Base-by-base conservation (phyloP, 1,140 invertebrate species). In the Drosophila bifasciata region DNA sequence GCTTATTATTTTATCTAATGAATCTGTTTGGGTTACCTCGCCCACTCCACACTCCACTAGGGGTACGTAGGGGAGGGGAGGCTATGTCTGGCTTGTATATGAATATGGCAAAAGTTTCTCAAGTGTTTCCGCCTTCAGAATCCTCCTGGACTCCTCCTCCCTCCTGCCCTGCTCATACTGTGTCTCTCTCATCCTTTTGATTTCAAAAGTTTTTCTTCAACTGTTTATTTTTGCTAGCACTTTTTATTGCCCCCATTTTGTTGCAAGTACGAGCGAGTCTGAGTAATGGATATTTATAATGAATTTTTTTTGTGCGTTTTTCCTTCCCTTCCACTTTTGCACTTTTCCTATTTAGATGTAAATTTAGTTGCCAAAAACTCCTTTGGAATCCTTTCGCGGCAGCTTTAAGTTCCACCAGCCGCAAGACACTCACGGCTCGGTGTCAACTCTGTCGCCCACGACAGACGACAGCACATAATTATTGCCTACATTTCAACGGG, bases 1-100 rank as follows among this genome's bases (percentile, higher is more conserved):
- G 74, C 79, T 81, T 88, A 88, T 88, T 88, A 88, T 88, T 76
- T 78, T 83, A 88, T 83, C 83, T 88, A 88, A 88, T 88, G 83
- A 88, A 88, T 88, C 83, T 88, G 79, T 83, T 89, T 85, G 63
- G 50, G 60, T 49, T 66, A 62, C 58, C 70, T 67, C 50, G 19
- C 48, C 21, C 53, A 15, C n/a, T 17, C 8, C 17, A 17, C 7
- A 2, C 19, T 1, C 50, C 2, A 16, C 7, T 43, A 11, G 25
- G n/a, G 36, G 17, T 39, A 8, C 28, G 11, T 5, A 21, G 28
- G 19, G n/a, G 11, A 25, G n/a, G n/a, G n/a, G n/a, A n/a, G n/a
- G n/a, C n/a, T n/a, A n/a, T n/a, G 28, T 53, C 41, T 55, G 21
- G 32, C 23, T 41, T 58, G 41, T 59, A 45, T 76, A 66, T 77